Conservation (phyloP, 2,113 vertebrate species). For the Falcunculus frontatus region DNA sequence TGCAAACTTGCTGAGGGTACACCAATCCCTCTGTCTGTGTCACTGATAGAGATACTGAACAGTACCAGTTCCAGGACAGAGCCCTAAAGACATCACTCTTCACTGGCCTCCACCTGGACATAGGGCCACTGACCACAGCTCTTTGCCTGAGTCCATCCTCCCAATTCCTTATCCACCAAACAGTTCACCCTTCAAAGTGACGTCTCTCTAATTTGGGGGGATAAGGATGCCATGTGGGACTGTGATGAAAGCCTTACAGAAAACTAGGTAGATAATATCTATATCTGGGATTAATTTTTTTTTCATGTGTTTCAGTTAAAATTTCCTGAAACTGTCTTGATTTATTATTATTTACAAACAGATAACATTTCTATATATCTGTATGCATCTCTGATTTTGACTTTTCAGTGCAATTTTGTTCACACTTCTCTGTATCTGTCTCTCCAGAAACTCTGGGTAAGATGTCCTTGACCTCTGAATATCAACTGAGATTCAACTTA, state of each 20-base stretch:
- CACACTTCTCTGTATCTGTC: not conserved
- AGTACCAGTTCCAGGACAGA: not conserved
- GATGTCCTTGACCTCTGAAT: not conserved
- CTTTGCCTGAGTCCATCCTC: not conserved
- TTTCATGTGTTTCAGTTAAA: not conserved
- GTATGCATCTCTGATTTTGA: not conserved
- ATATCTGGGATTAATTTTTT: not conserved
- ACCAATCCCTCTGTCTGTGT: fast-evolving
- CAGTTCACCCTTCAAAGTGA: not conserved
- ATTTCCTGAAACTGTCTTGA: not conserved
- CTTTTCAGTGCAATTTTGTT: not conserved
- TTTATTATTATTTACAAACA: not conserved
- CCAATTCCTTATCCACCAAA: not conserved
- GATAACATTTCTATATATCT: not conserved
- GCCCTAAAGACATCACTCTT: no score
- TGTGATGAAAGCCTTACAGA: not conserved
- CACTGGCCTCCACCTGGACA: no score
- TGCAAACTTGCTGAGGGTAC: not conserved
- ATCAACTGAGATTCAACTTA: not conserved
- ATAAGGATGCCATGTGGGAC: not conserved
- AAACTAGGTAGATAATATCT: not conserved
- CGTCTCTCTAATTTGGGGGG: not conserved
- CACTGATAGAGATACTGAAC: not conserved
- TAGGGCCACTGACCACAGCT: not conserved
- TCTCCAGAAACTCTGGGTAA: not conserved